phyloP scores from a whole-genome alignment of 2,888 invertebrate genomes.

The Ochropacha duplaris region DNA sequence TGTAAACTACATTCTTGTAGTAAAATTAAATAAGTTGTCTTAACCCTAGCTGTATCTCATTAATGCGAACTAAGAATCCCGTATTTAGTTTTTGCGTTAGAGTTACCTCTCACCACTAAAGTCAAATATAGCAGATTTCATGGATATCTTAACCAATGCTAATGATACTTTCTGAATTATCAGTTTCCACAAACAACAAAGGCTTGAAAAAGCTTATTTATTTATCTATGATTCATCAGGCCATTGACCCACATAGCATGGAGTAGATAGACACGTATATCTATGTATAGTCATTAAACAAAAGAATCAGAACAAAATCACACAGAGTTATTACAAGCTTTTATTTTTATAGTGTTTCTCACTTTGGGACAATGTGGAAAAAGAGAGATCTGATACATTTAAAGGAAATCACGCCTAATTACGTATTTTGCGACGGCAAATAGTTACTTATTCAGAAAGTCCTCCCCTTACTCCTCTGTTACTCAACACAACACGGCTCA shows the following conservation, averaged over 20 bases:
- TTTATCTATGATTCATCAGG: no score
- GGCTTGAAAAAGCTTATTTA: no score
- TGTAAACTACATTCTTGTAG: background rate
- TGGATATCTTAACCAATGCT: no score
- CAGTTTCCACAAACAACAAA: no score
- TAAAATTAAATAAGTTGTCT: background rate
- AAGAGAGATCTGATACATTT: slow-evolving; percentile 24
- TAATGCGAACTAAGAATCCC: background rate
- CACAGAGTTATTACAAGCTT: background rate
- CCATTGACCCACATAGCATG: no score
- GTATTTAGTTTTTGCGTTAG: background rate
- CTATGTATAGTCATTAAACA: background rate
- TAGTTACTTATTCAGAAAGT: slow-evolving; percentile 58
- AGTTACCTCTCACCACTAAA: no score
- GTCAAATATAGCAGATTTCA: no score
- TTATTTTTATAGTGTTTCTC: no score
- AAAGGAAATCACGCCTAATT: slow-evolving; percentile 49
- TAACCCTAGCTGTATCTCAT: background rate
- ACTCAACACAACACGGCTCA: slow-evolving; percentile 78
- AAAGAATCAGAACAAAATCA: background rate
- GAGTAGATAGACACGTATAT: no score
- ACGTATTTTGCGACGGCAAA: slow-evolving; percentile 49
- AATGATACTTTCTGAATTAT: no score
- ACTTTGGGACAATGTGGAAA: background rate
- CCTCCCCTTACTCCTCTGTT: slow-evolving; percentile 50